phyloP scores from a whole-genome alignment of 2,888 invertebrate species.

The Cantharis flavilabris region DNA sequence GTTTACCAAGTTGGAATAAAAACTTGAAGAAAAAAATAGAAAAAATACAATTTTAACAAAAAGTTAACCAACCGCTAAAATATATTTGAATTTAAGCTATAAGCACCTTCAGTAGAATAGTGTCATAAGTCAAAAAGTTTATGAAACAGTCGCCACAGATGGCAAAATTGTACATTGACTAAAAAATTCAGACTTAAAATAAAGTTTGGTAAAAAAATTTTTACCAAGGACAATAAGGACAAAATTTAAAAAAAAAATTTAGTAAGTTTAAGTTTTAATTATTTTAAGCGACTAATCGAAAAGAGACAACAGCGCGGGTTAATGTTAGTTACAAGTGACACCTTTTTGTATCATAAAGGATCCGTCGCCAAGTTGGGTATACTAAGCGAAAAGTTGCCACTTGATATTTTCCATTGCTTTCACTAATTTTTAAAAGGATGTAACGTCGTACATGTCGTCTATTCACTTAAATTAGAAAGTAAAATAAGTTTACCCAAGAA shows the following conservation, averaged over 20 bases:
- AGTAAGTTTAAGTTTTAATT: neutral
- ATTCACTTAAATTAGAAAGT: conserved; percentile 8
- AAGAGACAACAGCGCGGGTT: neutral
- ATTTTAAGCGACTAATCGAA: neutral
- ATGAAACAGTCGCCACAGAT: too few relatives aligned
- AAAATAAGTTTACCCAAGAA: conserved; percentile 10
- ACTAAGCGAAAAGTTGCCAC: conserved; percentile 12
- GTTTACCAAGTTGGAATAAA: neutral
- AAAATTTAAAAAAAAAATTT: too few relatives aligned
- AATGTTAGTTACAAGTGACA: conserved; percentile 6
- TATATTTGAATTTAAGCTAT: too few relatives aligned
- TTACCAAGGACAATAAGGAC: too few relatives aligned
- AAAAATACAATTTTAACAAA: neutral
- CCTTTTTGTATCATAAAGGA: conserved; percentile 2
- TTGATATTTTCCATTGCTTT: conserved; percentile 10
- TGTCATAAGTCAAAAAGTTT: too few relatives aligned
- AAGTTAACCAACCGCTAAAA: too few relatives aligned
- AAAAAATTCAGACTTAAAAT: too few relatives aligned
- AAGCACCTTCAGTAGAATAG: too few relatives aligned
- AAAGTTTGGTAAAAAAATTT: too few relatives aligned
- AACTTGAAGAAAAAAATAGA: neutral
- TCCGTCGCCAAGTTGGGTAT: neutral
- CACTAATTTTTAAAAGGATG: conserved; percentile 9
- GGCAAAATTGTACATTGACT: too few relatives aligned
- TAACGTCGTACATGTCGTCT: neutral